Conservation (phyloP, 2,797 vertebrate species). For the Kryptopterus vitreolus region DNA sequence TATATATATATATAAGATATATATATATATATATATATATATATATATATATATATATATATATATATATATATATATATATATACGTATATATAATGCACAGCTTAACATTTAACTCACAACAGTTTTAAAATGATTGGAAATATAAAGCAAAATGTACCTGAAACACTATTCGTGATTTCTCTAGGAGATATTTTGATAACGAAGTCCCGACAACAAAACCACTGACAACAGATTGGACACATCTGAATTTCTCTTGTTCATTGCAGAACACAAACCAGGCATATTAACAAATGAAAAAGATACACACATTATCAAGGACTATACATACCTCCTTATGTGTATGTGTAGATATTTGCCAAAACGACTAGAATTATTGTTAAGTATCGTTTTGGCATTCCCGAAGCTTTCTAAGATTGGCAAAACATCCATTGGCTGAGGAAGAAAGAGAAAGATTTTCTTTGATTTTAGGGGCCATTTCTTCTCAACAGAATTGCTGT, state of each 20-base stretch:
- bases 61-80: too few species aligned
- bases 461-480: background rate
- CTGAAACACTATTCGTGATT: constrained; percentile 93
- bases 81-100: too few species aligned
- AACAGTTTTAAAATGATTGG: background rate
- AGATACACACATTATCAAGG: background rate
- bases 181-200: constrained; percentile 90
- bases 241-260: background rate
- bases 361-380: constrained; percentile 89
- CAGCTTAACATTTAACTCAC: background rate
- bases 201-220: constrained; percentile 82
- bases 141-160: constrained; percentile 59
- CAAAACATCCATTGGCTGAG: constrained; percentile 78
- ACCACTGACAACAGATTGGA: constrained; percentile 69
- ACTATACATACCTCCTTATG: constrained; percentile 80
- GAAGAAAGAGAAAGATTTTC: constrained; percentile 3
- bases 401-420: constrained; percentile 88
- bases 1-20: too few species aligned
- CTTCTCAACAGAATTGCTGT: background rate
- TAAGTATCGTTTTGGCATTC: constrained; percentile 89
- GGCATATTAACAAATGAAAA: background rate
- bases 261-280: background rate
- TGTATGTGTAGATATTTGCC: constrained; percentile 86
- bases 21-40: too few species aligned
- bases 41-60: too few species aligned